Evolutionary conservation across 2,888 invertebrate species (phyloP).

Genomic region (Tuberolachnus salignus): DNA sequence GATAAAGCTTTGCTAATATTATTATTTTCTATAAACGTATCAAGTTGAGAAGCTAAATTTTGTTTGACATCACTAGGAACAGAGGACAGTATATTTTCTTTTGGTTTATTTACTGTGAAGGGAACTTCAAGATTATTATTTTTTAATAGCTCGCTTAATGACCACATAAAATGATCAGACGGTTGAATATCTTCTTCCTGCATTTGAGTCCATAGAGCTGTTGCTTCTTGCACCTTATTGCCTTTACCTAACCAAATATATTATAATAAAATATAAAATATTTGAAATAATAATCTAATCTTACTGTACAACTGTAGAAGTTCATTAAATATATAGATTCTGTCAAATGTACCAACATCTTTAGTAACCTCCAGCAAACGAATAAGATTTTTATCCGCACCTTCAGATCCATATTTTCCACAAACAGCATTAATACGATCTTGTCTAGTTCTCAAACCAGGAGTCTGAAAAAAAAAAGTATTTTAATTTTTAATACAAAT

Average conservation of each 20-base stretch:
- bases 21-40: conserved; percentile 51
- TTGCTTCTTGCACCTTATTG: conserved; percentile 75
- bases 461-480: conserved; percentile 65
- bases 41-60: conserved; percentile 46
- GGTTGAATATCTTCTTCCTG: conserved; percentile 82
- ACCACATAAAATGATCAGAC: conserved; percentile 71
- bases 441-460: conserved; percentile 75
- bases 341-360: conserved; percentile 76
- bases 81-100: background rate
- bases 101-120: conserved; percentile 66
- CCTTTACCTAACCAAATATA: conserved; percentile 65
- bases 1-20: conserved; percentile 8
- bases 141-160: conserved; percentile 72
- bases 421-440: conserved; percentile 73
- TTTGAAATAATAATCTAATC: background rate
- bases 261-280: background rate
- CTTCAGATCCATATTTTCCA: conserved; percentile 68
- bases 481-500: background rate
- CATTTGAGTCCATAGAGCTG: conserved; percentile 80
- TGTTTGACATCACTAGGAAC: conserved; percentile 24
- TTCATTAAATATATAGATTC: conserved; percentile 77
- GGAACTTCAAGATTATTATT: conserved; percentile 73
- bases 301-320: conserved; percentile 74
- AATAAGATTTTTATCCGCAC: conserved; percentile 72
- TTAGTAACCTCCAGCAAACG: conserved; percentile 79